These are phyloP conservation scores for Cynopterus sphinx DNA, from an alignment of 2,797 vertebrate genomes.

Conservation along the genomic window DNA sequence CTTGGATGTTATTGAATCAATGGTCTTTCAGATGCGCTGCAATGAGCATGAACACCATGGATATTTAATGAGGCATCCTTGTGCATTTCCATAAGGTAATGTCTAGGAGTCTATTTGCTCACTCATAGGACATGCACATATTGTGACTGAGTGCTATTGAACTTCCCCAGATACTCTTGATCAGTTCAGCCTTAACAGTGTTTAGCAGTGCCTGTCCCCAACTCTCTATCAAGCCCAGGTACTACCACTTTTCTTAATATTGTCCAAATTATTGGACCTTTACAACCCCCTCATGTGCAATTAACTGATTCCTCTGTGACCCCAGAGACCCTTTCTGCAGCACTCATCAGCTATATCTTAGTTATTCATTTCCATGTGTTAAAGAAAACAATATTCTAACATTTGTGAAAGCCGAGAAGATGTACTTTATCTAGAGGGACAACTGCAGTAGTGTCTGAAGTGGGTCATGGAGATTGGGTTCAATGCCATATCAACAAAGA, in stretches of 20 bases:
- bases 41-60: fast-evolving
- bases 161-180: background rate
- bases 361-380: background rate
- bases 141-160: background rate
- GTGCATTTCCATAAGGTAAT: background rate
- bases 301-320: background rate
- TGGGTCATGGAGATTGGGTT: background rate
- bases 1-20: too few species aligned
- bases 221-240: too few species aligned
- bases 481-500: background rate
- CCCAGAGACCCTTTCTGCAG: background rate
- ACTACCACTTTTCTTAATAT: background rate
- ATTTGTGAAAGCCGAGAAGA: background rate
- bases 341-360: background rate
- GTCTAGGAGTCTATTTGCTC: background rate
- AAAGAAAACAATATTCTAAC: background rate
- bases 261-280: background rate
- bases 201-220: background rate
- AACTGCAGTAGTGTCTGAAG: background rate
- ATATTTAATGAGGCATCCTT: background rate
- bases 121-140: background rate
- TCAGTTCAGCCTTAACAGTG: background rate
- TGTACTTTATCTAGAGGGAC: background rate
- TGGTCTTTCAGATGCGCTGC: background rate
- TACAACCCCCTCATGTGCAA: background rate